These are phyloP conservation scores for Lepidurus apus DNA, from an alignment of 1,140 invertebrate species.

Conservation along the genomic window DNA sequence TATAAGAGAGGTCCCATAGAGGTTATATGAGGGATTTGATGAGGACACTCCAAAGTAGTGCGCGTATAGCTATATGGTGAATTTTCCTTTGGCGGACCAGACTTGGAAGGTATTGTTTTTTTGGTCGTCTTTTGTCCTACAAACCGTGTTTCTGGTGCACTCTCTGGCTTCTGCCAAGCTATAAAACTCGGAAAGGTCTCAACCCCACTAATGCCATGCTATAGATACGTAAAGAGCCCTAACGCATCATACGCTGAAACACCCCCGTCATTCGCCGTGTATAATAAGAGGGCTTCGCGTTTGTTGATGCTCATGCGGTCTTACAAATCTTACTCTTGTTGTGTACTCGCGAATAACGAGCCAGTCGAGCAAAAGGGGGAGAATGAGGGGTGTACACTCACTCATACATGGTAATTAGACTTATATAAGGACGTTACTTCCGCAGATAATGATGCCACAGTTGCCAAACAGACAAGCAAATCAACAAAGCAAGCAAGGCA, in stretches of 20 bases:
- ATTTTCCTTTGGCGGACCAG: neutral
- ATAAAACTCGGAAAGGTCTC: neutral
- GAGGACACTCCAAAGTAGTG: no score
- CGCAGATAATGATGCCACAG: neutral
- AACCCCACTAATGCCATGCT: neutral
- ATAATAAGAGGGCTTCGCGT: neutral
- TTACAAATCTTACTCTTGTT: neutral
- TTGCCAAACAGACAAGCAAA: neutral
- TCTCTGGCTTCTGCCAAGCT: neutral
- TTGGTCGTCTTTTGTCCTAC: neutral
- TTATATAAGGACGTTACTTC: constrained; percentile 1
- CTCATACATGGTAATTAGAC: constrained; percentile 3
- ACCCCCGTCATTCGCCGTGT: neutral
- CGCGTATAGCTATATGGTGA: no score
- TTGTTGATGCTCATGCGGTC: neutral
- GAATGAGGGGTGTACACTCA: neutral
- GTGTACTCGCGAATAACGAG: neutral
- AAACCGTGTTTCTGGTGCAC: neutral
- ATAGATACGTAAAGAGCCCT: constrained; percentile 5
- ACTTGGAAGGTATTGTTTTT: neutral
- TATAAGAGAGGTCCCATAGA: no score
- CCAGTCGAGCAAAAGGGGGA: neutral
- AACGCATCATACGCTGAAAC: neutral
- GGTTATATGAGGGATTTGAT: no score
- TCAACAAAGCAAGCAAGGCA: neutral